These are phyloP conservation scores for Tachina lurida DNA, from an alignment of 2,888 invertebrate species.

Conservation along the genomic window DNA sequence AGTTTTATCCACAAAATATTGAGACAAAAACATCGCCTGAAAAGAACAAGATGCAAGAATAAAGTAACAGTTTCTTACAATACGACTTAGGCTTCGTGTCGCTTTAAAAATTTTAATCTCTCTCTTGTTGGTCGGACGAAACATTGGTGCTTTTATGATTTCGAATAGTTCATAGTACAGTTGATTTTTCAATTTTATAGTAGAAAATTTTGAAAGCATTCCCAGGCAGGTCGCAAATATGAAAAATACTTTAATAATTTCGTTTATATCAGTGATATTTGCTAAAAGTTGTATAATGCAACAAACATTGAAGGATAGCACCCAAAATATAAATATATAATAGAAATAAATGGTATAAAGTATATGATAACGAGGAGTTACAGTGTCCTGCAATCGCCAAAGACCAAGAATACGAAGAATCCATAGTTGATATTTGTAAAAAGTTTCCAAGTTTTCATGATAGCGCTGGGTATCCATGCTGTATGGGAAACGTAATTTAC, in stretches of 20 bases:
- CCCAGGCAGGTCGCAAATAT: conserved; percentile 74
- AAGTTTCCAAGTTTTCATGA: conserved; percentile 84
- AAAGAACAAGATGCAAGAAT: conserved; percentile 73
- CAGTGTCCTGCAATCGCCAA: conserved; percentile 50
- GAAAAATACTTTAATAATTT: conserved; percentile 76
- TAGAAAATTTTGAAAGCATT: conserved; percentile 72
- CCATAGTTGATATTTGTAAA: conserved; percentile 63
- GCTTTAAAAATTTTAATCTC: conserved; percentile 70
- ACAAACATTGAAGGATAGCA: conserved; percentile 74
- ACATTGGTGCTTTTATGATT: conserved; percentile 63
- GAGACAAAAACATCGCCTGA: conserved; percentile 66
- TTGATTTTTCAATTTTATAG: conserved; percentile 71
- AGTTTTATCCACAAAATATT: conserved; percentile 70
- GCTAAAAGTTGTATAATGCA: conserved; percentile 72
- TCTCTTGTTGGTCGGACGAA: conserved; percentile 65
- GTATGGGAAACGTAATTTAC: conserved; percentile 81
- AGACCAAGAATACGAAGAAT: conserved; percentile 62
- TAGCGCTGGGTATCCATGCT: conserved; percentile 90
- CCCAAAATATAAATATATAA: conserved; percentile 71
- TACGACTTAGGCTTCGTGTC: conserved; percentile 68
- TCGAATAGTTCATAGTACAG: conserved; percentile 70
- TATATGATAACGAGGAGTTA: conserved; percentile 23
- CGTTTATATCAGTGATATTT: conserved; percentile 74
- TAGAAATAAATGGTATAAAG: conserved; percentile 65
- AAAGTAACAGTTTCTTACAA: conserved; percentile 73